Percentiles rank a stretch among this genome's conserved stretches.
Evolutionary conservation across 2,888 invertebrate species (phyloP).

Genomic region (Watsonalla binaria): DNA sequence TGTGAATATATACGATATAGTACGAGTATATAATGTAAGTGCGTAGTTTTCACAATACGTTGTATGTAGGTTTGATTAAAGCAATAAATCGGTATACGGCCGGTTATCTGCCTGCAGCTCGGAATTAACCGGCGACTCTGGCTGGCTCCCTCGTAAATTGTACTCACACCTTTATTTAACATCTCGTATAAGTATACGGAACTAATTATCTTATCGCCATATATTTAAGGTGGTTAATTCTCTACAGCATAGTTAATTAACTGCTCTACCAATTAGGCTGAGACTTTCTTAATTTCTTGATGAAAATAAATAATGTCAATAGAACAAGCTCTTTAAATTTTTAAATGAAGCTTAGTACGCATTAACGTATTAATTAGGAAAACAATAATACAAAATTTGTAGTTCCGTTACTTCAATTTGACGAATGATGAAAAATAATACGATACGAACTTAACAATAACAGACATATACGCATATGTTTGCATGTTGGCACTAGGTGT

Average conservation of each 20-base stretch:
- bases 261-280: neutral
- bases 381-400: no score
- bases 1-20: slow-evolving; percentile 12
- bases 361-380: no score
- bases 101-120: slow-evolving; percentile 55
- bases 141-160: slow-evolving; percentile 60
- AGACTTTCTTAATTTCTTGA: neutral
- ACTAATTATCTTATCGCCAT: slow-evolving; percentile 18
- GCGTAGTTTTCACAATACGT: slow-evolving; percentile 60
- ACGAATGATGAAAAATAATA: no score
- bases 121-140: slow-evolving; percentile 61
- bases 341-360: no score
- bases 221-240: neutral
- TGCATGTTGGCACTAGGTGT: no score
- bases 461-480: no score
- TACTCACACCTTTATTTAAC: slow-evolving; percentile 36
- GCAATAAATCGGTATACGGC: slow-evolving; percentile 58
- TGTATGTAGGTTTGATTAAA: slow-evolving; percentile 67
- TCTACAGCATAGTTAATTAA: neutral
- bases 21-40: slow-evolving; percentile 47
- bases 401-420: no score
- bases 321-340: no score
- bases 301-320: no score
- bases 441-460: no score
- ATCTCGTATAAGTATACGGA: slow-evolving; percentile 14